Evolutionary conservation across 1,140 invertebrate genomes (phyloP).

Genomic region (Orchestia grillus): DNA sequence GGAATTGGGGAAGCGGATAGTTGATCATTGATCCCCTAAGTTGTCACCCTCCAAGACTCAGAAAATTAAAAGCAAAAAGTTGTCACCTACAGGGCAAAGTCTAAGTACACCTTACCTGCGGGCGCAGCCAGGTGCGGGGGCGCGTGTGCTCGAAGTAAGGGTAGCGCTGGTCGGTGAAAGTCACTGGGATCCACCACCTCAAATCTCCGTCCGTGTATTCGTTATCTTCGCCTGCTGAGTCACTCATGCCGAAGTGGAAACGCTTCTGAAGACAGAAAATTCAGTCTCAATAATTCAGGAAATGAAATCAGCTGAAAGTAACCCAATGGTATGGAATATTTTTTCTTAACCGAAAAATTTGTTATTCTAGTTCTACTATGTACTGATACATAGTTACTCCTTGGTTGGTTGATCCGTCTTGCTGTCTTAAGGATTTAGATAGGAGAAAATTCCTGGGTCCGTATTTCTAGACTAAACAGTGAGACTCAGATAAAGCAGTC

Average conservation of each 20-base stretch:
- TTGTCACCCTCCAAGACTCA: neutral
- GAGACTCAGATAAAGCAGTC: too few relatives aligned
- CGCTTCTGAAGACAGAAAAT: neutral
- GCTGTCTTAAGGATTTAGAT: too few relatives aligned
- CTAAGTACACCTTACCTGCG: constrained; percentile 25
- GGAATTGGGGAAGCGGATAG: too few relatives aligned
- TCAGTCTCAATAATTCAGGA: neutral
- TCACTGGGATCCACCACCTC: constrained; percentile 87
- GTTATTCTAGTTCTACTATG: neutral
- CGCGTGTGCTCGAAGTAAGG: constrained; percentile 78
- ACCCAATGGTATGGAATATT: neutral
- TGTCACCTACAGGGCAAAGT: neutral
- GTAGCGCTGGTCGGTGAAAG: constrained; percentile 78
- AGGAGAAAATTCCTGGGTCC: too few relatives aligned
- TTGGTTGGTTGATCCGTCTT: too few relatives aligned
- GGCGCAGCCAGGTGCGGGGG: constrained; percentile 78
- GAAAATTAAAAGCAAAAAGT: neutral
- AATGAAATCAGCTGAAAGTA: neutral
- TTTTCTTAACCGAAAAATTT: too few relatives aligned
- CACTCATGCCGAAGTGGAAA: constrained; percentile 19
- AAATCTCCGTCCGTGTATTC: neutral
- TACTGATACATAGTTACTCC: too few relatives aligned
- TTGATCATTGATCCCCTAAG: too few relatives aligned
- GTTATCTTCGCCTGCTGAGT: neutral
- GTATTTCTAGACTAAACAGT: too few relatives aligned